Evolutionary conservation across 2,113 vertebrate species (phyloP).

Genomic region (Heterocephalus glaber): DNA sequence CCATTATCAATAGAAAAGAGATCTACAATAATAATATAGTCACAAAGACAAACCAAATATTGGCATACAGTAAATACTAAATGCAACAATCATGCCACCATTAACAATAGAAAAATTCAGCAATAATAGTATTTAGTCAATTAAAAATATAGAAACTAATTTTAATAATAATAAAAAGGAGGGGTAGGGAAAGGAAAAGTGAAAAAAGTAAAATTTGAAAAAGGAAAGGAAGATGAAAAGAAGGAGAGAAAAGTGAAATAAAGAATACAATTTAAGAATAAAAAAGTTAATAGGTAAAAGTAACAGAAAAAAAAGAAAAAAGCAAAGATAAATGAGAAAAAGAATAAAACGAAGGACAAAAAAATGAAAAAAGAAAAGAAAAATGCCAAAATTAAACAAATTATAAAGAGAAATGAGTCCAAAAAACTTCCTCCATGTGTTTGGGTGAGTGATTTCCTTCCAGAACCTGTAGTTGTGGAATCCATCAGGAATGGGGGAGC

Average conservation of each 20-base stretch:
- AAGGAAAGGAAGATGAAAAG: background rate
- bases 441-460: background rate
- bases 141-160: background rate
- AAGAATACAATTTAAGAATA: background rate
- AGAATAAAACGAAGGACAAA: no score
- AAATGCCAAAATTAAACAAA: background rate
- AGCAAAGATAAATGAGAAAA: no score
- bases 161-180: background rate
- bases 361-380: background rate
- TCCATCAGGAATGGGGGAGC: background rate
- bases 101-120: background rate
- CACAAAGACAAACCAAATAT: background rate
- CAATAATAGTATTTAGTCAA: background rate
- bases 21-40: background rate
- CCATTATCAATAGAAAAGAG: background rate
- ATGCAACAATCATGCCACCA: background rate
- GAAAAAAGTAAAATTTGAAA: background rate
- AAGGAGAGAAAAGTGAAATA: background rate
- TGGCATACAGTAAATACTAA: background rate
- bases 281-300: background rate
- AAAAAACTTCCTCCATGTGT: background rate
- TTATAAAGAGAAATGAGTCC: background rate
- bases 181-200: background rate
- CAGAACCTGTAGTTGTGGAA: background rate
- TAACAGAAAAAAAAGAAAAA: background rate